A percentile compares a stretch with the other conserved stretches of the same genome.
phyloP scores from a whole-genome alignment of 2,888 invertebrate genomes.

The Lottia gigantea region DNA sequence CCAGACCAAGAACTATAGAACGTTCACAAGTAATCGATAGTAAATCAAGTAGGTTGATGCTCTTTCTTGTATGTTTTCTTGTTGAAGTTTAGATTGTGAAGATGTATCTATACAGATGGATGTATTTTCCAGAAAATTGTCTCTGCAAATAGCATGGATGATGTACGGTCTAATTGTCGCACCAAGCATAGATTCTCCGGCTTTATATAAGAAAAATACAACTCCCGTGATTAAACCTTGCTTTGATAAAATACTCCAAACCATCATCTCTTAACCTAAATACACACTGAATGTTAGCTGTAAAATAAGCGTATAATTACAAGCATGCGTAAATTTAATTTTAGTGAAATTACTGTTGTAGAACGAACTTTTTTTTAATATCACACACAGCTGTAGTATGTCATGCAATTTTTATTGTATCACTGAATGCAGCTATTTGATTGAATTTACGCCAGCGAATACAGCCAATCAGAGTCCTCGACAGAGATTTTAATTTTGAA shows the following conservation, averaged over 20 bases:
- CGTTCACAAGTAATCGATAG: slow-evolving; percentile 63
- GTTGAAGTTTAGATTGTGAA: slow-evolving; percentile 26
- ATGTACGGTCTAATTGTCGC: slow-evolving; percentile 64
- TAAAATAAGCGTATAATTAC: too few relatives aligned
- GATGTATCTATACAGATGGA: slow-evolving; percentile 31
- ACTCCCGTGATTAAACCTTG: slow-evolving; percentile 46
- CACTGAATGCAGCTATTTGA: too few relatives aligned
- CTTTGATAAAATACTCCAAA: not conserved
- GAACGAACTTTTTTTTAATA: too few relatives aligned
- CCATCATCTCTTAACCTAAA: too few relatives aligned
- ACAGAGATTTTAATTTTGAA: too few relatives aligned
- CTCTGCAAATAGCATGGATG: slow-evolving; percentile 56
- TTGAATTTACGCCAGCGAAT: too few relatives aligned
- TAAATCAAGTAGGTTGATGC: slow-evolving; percentile 61
- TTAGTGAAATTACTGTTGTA: too few relatives aligned
- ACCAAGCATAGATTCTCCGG: slow-evolving; percentile 66
- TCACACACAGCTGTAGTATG: too few relatives aligned
- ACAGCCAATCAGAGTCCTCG: too few relatives aligned
- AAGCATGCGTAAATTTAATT: too few relatives aligned
- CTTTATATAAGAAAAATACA: slow-evolving; percentile 66
- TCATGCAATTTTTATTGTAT: too few relatives aligned
- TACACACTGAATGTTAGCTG: too few relatives aligned
- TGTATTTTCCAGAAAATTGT: slow-evolving; percentile 38
- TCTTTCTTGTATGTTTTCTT: slow-evolving; percentile 52
- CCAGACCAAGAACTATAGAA: slow-evolving; percentile 63